Evolutionary conservation across 2,113 vertebrate species (phyloP).

Genomic region (Muntiacus muntjak): DNA sequence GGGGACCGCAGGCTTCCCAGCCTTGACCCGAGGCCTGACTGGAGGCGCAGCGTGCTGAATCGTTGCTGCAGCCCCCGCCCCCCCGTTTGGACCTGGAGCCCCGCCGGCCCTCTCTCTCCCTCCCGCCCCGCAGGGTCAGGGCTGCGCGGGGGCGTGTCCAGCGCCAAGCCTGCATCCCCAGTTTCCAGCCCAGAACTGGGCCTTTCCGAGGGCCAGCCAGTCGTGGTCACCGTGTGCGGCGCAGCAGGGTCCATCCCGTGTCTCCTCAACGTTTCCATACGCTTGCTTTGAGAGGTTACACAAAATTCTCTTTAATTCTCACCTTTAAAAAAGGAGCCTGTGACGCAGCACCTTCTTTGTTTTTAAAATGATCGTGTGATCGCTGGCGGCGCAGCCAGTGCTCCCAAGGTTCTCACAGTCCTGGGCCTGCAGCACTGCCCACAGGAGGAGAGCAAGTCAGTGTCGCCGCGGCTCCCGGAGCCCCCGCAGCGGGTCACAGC

Average conservation of each 20-base stretch:
- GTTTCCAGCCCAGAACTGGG: neutral
- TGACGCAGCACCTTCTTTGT: fast-evolving
- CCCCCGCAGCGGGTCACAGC: fast-evolving
- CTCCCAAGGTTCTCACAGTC: fast-evolving
- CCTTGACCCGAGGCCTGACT: neutral
- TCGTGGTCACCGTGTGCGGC: fast-evolving
- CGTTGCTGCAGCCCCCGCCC: too few relatives aligned
- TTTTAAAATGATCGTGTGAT: fast-evolving
- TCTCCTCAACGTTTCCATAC: fast-evolving
- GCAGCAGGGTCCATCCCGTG: fast-evolving
- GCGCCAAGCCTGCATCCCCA: neutral
- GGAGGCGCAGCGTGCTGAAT: neutral
- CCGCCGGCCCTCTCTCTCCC: neutral
- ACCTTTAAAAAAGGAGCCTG: fast-evolving
- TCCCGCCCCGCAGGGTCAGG: neutral
- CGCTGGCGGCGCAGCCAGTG: fast-evolving
- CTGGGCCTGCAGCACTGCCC: fast-evolving
- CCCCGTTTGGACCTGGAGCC: neutral
- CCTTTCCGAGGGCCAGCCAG: fast-evolving
- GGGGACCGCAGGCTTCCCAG: neutral
- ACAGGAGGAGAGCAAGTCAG: fast-evolving
- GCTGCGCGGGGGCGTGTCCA: fast-evolving
- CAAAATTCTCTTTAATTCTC: too few relatives aligned
- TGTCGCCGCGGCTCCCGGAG: fast-evolving
- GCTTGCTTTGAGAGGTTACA: neutral